Percentiles rank a stretch among this genome's conserved stretches.
These are phyloP conservation scores for Parnassius mnemosyne DNA, from an alignment of 2,888 invertebrate genomes.

Conservation along the genomic window DNA sequence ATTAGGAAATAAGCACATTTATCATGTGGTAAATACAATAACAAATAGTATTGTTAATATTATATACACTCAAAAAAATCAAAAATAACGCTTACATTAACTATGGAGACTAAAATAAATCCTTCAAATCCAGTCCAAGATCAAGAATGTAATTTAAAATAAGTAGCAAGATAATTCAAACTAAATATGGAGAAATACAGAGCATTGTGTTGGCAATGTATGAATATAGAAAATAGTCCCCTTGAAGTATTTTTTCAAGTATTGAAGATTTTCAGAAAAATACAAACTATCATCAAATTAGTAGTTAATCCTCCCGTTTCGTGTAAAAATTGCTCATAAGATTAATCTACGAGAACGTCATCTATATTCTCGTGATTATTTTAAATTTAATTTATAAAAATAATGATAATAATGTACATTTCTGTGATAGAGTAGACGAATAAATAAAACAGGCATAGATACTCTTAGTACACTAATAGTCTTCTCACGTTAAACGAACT, in stretches of 20 bases:
- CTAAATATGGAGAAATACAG: constrained; percentile 91
- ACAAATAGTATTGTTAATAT: constrained; percentile 63
- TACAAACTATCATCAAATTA: not conserved
- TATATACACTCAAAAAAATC: constrained; percentile 54
- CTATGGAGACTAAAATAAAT: constrained; percentile 72
- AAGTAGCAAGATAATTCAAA: constrained; percentile 90
- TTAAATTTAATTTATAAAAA: no score
- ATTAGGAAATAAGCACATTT: constrained; percentile 45
- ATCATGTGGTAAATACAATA: constrained; percentile 62
- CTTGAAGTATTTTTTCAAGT: constrained; percentile 91
- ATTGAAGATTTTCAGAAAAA: constrained; percentile 71
- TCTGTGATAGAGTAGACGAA: no score
- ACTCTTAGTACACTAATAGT: no score
- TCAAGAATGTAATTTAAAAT: constrained; percentile 77
- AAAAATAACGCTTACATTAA: constrained; percentile 69
- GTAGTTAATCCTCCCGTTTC: no score
- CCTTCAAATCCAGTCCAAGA: constrained; percentile 63
- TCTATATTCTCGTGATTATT: no score
- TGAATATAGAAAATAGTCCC: constrained; percentile 86
- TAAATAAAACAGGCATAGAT: no score
- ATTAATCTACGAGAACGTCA: no score
- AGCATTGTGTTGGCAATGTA: constrained; percentile 90
- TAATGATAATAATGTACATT: no score
- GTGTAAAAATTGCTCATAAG: no score
- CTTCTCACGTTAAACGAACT: no score